Base-by-base conservation (phyloP, 2,888 invertebrate genomes). In the Platerodrilus igneus region DNA sequence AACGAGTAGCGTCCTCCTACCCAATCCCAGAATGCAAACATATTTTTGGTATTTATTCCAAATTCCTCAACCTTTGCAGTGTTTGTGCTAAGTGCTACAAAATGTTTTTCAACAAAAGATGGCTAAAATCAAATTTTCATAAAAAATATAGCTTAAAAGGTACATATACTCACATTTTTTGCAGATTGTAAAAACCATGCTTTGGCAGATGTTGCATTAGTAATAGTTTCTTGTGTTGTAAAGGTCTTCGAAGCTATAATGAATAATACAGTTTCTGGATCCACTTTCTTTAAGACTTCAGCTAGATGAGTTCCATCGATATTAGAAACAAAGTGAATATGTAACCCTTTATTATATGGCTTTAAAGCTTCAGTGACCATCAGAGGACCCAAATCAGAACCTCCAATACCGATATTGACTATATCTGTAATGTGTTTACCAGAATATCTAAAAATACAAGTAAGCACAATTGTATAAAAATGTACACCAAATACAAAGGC, bases 21-120 rank as follows among this genome's bases (percentile, higher is more conserved):
- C 96, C 97, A 99, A 72, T 99, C 99, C 97, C 99, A 99, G 71
- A 99, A 99, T 13, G 88, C 96, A 72, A 99, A 99, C 95, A 99
- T 97, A 65, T 99, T 99, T 53, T 83, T 83, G 50, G 89, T 80
- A 66, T 95, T 89, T 58, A 99, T 99, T 9, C 99, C 99, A 71
- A 99, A 99, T 19, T 87, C 93, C 13, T 84, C 86, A n/a, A 95
- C 97, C 68, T 95, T 93, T 50, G 82, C 77, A 13, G 74, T 82
- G 67, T 99, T 99, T 0, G 99, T 99, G 3, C 97, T 97, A 8
- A 99, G 70, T 6, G 99, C 99, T 2, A 97, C 96, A 69, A 99
- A 99, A 68, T 99, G 99, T 64, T 91, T 92, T 9, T 95, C 92
- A 5, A 99, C 95, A 6, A 89, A 80, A 19, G 78, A 65, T 2